phyloP scores from a whole-genome alignment of 2,797 vertebrate genomes.

The Xenopus petersii region DNA sequence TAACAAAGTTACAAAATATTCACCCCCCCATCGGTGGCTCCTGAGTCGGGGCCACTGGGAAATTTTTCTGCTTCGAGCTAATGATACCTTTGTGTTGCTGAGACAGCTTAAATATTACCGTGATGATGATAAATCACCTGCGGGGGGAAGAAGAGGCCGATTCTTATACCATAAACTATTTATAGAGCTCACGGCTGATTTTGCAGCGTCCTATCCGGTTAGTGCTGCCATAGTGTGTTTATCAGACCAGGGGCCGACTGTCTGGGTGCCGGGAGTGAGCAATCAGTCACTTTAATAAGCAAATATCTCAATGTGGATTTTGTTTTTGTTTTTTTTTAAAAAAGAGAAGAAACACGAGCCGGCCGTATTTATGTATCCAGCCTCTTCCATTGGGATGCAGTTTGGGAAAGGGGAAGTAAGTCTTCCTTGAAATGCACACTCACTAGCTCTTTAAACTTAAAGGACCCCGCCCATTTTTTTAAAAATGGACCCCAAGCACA shows the following conservation, averaged over 20 bases:
- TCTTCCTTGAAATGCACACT: too few species aligned
- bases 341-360: too few species aligned
- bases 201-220: conserved; percentile 28
- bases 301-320: neutral
- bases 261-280: neutral
- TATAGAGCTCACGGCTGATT: conserved; percentile 23
- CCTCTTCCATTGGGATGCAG: too few species aligned
- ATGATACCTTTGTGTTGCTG: conserved; percentile 37
- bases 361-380: too few species aligned
- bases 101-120: conserved; percentile 44
- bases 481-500: too few species aligned
- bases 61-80: conserved; percentile 26
- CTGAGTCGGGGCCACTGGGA: conserved; percentile 21
- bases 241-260: neutral
- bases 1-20: conserved; percentile 14
- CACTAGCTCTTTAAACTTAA: too few species aligned
- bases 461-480: too few species aligned
- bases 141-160: conserved; percentile 18
- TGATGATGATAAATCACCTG: conserved; percentile 32
- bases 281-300: neutral
- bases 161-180: conserved; percentile 42
- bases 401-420: too few species aligned
- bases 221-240: conserved; percentile 10
- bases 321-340: too few species aligned
- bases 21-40: neutral